A percentile compares a stretch with the other conserved stretches of the same genome.
These are phyloP conservation scores for Aphelenchoides fujianensis DNA, from an alignment of 1,140 invertebrate genomes.

Conservation along the genomic window DNA sequence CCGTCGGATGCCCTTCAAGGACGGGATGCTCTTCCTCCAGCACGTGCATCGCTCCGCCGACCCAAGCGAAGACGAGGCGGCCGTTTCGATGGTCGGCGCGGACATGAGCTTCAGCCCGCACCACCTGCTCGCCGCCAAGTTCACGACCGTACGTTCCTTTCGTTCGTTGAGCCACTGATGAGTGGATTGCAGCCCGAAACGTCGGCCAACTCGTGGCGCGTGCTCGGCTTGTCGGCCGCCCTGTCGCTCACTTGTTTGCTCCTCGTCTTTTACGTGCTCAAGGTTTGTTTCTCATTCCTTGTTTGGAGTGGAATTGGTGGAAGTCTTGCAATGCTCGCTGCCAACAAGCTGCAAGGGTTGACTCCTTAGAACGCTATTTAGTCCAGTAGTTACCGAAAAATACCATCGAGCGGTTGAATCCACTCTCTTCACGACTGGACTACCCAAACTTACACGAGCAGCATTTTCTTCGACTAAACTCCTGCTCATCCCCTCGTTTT, in stretches of 20 bases:
- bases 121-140: neutral
- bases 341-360: too few species aligned
- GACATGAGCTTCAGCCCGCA: slow-evolving; percentile 1
- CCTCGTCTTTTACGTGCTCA: slow-evolving; percentile 17
- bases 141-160: neutral
- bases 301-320: too few species aligned
- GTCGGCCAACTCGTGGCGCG: neutral
- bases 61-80: neutral
- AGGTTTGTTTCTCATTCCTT: too few species aligned
- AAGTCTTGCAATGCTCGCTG: neutral
- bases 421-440: too few species aligned
- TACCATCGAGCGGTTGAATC: too few species aligned
- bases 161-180: neutral
- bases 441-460: too few species aligned
- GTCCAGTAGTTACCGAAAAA: too few species aligned
- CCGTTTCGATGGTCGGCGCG: neutral
- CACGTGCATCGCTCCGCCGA: neutral
- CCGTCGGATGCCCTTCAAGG: neutral
- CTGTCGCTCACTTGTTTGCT: slow-evolving; percentile 15
- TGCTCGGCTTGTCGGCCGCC: neutral
- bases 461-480: too few species aligned
- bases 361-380: too few species aligned
- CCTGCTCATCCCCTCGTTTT: too few species aligned
- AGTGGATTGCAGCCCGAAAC: neutral
- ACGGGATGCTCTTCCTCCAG: neutral